Evolutionary conservation across 2,797 vertebrate species (phyloP).

Genomic region (Halcyon chelicuti): DNA sequence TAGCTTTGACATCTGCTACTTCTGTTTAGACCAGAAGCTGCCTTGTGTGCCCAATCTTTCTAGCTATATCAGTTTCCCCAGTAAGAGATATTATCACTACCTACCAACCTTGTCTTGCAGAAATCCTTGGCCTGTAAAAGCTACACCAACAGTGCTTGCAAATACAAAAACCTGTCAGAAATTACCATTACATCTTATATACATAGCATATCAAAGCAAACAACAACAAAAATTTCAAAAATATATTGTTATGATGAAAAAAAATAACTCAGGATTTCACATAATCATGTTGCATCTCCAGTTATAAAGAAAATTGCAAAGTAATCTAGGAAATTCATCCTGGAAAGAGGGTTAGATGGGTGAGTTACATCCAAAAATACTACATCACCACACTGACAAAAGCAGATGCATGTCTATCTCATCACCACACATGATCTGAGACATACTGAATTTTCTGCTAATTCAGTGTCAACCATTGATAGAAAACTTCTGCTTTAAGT

Average conservation of each 20-base stretch:
- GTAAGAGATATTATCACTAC: not conserved
- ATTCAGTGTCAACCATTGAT: not conserved
- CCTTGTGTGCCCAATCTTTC: not conserved
- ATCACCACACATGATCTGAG: not conserved
- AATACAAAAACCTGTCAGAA: not conserved
- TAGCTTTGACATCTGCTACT: not conserved
- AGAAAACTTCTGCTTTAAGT: not conserved
- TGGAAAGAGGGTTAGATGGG: not conserved
- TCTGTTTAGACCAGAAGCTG: not conserved
- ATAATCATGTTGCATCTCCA: not conserved
- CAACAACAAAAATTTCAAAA: not conserved
- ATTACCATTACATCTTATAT: not conserved
- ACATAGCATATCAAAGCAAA: not conserved
- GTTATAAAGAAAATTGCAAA: not conserved
- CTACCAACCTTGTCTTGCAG: not conserved
- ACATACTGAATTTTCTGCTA: not conserved
- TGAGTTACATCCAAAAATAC: not conserved
- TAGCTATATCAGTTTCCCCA: not conserved
- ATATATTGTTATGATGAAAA: not conserved
- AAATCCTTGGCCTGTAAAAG: not conserved
- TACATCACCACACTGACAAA: not conserved
- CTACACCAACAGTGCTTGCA: not conserved
- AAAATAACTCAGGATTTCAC: not conserved
- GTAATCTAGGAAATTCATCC: not conserved
- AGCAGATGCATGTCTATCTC: not conserved